Evolutionary conservation across 2,113 vertebrate genomes (phyloP).

Genomic region (Lipophrys pholis): DNA sequence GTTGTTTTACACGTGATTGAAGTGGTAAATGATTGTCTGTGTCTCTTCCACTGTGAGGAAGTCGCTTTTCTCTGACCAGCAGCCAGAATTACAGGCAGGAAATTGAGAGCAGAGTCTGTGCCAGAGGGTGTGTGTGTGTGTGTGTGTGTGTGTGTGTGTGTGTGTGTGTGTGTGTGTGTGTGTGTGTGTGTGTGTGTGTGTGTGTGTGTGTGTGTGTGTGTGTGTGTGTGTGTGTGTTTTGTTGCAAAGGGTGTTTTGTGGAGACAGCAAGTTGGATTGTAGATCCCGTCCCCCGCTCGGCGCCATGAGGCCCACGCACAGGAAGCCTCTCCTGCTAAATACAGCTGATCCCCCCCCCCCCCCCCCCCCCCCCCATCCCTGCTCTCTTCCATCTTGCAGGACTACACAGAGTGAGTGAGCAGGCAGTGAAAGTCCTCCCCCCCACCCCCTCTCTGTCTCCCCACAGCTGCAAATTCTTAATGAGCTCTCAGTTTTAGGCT

Average conservation of each 20-base stretch:
- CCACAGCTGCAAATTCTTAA: slow-evolving; percentile 66
- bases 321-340: slow-evolving; percentile 80
- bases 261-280: slow-evolving; percentile 76
- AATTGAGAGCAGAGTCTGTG: slow-evolving; percentile 78
- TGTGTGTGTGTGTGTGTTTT: slow-evolving; percentile 55
- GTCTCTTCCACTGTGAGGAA: slow-evolving; percentile 75
- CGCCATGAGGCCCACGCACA: slow-evolving; percentile 81
- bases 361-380: not conserved
- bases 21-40: slow-evolving; percentile 66
- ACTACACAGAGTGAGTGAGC: slow-evolving; percentile 66
- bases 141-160: slow-evolving; percentile 69
- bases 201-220: slow-evolving; percentile 63
- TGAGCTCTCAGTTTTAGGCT: slow-evolving; percentile 51
- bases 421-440: slow-evolving; percentile 58
- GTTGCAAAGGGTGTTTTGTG: slow-evolving; percentile 73
- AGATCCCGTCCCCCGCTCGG: slow-evolving; percentile 69
- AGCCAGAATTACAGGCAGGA: slow-evolving; percentile 81
- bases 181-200: slow-evolving; percentile 51
- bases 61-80: slow-evolving; percentile 71
- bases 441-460: slow-evolving; percentile 15
- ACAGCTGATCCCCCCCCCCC: slow-evolving; percentile 50
- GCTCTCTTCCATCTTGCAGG: slow-evolving; percentile 52
- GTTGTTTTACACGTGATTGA: slow-evolving; percentile 55
- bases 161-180: slow-evolving; percentile 70
- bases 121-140: slow-evolving; percentile 76